Percentiles rank a stretch among this genome's conserved stretches.
Evolutionary conservation across 2,888 invertebrate species (phyloP).

Genomic region (Conchocele bisecta): DNA sequence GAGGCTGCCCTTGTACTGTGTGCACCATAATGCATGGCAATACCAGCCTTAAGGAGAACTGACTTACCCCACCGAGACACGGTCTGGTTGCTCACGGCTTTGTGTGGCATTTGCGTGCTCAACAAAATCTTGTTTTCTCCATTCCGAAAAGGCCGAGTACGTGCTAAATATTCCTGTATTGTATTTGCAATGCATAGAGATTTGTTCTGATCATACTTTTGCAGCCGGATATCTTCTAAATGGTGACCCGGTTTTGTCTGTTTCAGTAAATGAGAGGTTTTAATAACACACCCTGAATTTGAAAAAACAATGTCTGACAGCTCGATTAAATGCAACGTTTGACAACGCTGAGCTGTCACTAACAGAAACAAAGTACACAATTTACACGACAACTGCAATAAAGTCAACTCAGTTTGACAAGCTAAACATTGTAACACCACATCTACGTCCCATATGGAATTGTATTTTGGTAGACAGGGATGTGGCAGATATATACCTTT

Average conservation of each 20-base stretch:
- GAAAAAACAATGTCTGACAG: slow-evolving; percentile 11
- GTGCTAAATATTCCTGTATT: slow-evolving; percentile 19
- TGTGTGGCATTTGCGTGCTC: slow-evolving; percentile 25
- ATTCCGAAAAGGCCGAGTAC: slow-evolving; percentile 12
- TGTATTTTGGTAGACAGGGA: slow-evolving; percentile 39
- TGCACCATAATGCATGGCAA: slow-evolving; percentile 29
- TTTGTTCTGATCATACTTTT: slow-evolving; percentile 8
- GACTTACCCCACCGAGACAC: slow-evolving; percentile 41
- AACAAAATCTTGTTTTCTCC: slow-evolving; percentile 17
- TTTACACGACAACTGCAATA: slow-evolving; percentile 33
- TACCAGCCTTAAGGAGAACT: slow-evolving; percentile 21
- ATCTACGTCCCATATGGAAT: slow-evolving; percentile 39
- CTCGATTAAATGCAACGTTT: slow-evolving; percentile 40
- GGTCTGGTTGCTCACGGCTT: slow-evolving; percentile 20
- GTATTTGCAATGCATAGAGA: slow-evolving; percentile 21
- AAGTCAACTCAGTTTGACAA: slow-evolving; percentile 2
- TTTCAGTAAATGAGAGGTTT: slow-evolving; percentile 36
- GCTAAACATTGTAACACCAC: slow-evolving; percentile 30
- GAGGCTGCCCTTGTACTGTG: slow-evolving; percentile 38
- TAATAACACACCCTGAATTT: slow-evolving; percentile 13
- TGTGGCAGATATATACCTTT: slow-evolving; percentile 23
- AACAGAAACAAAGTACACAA: slow-evolving; percentile 33
- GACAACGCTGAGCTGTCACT: slow-evolving; percentile 38
- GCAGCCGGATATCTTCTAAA: slow-evolving; percentile 13
- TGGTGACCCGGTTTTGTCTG: slow-evolving; percentile 30